Evolutionary conservation across 2,888 invertebrate genomes (phyloP), one percentile per base, ranked within the genome.

Genomic region (Perizoma affinitatum): DNA sequence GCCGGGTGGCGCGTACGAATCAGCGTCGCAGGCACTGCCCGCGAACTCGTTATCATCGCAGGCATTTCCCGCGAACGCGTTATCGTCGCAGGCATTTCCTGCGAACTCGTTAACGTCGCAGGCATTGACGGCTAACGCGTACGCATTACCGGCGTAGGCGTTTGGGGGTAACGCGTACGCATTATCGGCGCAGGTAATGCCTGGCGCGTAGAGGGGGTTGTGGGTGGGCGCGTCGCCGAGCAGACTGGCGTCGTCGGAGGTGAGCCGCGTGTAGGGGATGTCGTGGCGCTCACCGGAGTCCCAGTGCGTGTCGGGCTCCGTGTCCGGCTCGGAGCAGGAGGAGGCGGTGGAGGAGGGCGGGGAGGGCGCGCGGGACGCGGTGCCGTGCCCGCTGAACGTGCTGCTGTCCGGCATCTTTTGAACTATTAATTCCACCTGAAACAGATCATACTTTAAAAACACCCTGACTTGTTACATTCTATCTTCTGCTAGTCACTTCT

Each of bases 281-380:
- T 56, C 58, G 35, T 49, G 33, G 43, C 46, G 92, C 95, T 95
- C 94, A 96, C 96, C 96, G 81, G 96, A 96, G 92, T 96, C 96
- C 96, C 96, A 96, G 84, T 94, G 94, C 76, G 93, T 94, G 74
- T 88, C 87, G 70, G 83, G 78, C 78, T 86, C 83, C 66, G 81
- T 74, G 84, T 89, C 87, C 68, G 82, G 79, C 79, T 83, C 86
- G 79, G 84, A 80, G 81, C 80, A 78, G 58, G 82, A 79, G 61
- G 86, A 84, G 54, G 83, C 74, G 52, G 83, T 74, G 35, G 83
- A 82, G 61, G 83, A 80, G 66, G 79, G 76, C 54, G 65, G 73
- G 51, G 51, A 73, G 48, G 75, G 69, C 58, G 74, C 71, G 70
- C 69, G 66, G 63, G 61, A 66, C 33, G 74, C 52, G 33, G 65